phyloP scores from a whole-genome alignment of 2,113 vertebrate genomes.

The Labeo rohita region DNA sequence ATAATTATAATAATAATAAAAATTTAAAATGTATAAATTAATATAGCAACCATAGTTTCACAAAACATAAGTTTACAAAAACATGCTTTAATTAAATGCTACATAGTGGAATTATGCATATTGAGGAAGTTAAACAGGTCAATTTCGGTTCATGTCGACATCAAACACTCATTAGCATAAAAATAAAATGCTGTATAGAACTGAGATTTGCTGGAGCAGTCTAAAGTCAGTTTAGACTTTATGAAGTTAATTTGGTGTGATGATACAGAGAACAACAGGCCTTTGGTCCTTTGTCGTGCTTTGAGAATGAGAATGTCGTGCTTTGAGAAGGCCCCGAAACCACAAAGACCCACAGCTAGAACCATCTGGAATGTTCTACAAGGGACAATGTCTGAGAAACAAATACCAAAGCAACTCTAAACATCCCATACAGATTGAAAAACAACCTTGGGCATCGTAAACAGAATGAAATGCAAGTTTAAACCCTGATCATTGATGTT shows the following conservation, averaged over 20 bases:
- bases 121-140: background rate
- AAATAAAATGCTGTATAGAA: background rate
- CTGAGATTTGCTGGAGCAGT: background rate
- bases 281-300: background rate
- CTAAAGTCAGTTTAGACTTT: background rate
- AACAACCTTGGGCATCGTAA: background rate
- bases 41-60: background rate
- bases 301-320: no score
- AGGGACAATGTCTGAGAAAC: background rate
- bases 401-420: conserved; percentile 23
- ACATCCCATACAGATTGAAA: conserved; percentile 1
- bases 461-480: background rate
- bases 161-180: background rate
- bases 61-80: background rate
- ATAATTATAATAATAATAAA: background rate
- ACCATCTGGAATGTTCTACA: background rate
- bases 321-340: background rate
- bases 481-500: conserved; percentile 16
- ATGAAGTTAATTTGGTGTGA: background rate
- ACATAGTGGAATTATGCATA: background rate
- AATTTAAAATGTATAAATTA: background rate
- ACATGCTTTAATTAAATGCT: background rate
- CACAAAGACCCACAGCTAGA: conserved; percentile 23
- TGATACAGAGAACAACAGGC: background rate
- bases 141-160: background rate